These are phyloP conservation scores for Coptotermes formosanus DNA, from an alignment of 1,140 invertebrate genomes.

Conservation along the genomic window DNA sequence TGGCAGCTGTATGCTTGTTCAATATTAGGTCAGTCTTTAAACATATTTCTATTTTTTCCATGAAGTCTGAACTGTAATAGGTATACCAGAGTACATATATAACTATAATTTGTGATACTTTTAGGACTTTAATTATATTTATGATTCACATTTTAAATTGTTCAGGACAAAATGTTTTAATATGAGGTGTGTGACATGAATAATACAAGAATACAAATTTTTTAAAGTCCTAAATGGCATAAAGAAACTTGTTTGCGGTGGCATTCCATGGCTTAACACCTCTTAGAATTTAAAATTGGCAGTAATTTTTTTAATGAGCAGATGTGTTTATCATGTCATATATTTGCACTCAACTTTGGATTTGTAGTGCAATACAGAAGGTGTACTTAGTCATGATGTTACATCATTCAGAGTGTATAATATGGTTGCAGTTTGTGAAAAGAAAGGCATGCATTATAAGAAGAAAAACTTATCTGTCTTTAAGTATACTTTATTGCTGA, in stretches of 20 bases:
- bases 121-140: not conserved
- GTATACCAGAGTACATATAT: not conserved
- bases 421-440: not conserved
- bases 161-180: not conserved
- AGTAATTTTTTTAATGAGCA: not conserved
- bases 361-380: not conserved
- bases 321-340: not conserved
- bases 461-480: too few relatives aligned
- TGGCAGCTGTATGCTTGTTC: not conserved
- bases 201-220: not conserved
- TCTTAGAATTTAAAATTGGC: not conserved
- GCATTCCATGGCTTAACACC: not conserved
- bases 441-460: too few relatives aligned
- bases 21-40: not conserved
- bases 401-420: not conserved
- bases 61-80: conserved; percentile 2
- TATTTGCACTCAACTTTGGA: not conserved
- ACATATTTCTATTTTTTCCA: not conserved
- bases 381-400: not conserved
- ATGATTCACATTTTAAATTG: not conserved
- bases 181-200: not conserved
- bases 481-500: too few relatives aligned
- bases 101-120: not conserved
- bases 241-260: not conserved
- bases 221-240: not conserved